Base-by-base conservation (phyloP, 2,888 invertebrate species). In the Cephus sareptanus region DNA sequence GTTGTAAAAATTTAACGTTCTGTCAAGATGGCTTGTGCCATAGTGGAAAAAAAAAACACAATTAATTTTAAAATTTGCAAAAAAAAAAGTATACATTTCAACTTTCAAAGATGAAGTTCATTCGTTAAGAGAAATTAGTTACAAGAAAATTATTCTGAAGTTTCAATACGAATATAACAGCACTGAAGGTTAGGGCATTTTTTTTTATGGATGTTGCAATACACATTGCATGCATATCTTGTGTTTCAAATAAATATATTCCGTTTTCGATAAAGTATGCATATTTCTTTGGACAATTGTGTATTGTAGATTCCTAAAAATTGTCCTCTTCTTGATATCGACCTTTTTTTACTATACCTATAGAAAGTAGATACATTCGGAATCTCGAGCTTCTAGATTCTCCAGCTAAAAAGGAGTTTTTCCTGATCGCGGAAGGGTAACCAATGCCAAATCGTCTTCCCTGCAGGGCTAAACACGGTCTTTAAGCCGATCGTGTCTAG, bases 401-500 rank as follows among this genome's bases (percentile, higher is more conserved):
- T 2, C 23, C 2, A 56, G 56, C 56, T 23, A 9, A 71, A 30
- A 23, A 3, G 15, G 71, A 71, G 12, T 9, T 71, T 71, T 3
- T 71, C 33, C 15, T 11, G 71, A 71, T 34, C 71, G 71, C 71
- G 31, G 71, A 71, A 71, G 9, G 33, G 31, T 33, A 74, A 74
- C 6, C 56, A 75, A 75, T 40, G 56, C 15, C 74, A 34, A n/a
- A n/a, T 33, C 40, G 76, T 56, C 31, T 71, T 15, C 15, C 71
- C 12, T 13, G 31, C 15, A 13, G 71, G 31, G 6, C 15, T 71
- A 4, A 15, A 71, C 79, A 81, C 83, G 81, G 84, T 85, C 87
- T 85, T 86, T 86, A 85, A 85, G 83, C 80, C 83, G 81, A 80
- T 73, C 76, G 71, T 56, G 56, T 56, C 56, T 56, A 23, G 56